These are phyloP conservation scores for Mercenaria mercenaria DNA, from an alignment of 1,140 invertebrate genomes.

Conservation along the genomic window DNA sequence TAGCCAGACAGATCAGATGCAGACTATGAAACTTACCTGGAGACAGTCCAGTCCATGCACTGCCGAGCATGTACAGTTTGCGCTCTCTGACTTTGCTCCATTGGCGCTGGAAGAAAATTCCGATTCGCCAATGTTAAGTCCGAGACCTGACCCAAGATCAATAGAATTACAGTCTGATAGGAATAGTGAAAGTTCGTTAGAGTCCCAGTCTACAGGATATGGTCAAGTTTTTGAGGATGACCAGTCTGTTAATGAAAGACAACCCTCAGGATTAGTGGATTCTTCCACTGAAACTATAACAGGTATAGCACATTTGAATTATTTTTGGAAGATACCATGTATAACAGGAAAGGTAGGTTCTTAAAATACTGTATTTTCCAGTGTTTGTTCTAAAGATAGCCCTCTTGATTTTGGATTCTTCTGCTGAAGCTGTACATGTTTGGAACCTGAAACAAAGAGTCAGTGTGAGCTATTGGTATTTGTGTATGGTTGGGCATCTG, in stretches of 20 bases:
- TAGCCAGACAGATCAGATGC: neutral
- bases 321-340: too few species aligned
- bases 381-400: too few species aligned
- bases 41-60: neutral
- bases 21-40: neutral
- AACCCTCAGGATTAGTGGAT: neutral
- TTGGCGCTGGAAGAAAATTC: constrained; percentile 3
- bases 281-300: neutral
- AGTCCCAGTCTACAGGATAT: neutral
- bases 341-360: too few species aligned
- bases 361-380: too few species aligned
- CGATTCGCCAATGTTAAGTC: neutral
- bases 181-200: neutral
- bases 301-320: neutral
- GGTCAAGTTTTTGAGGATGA: neutral
- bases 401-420: too few species aligned
- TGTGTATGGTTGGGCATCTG: too few species aligned
- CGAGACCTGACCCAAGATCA: neutral
- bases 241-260: neutral
- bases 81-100: neutral
- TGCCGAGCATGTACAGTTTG: constrained; percentile 3
- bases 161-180: neutral
- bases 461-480: too few species aligned
- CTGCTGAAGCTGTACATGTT: too few species aligned
- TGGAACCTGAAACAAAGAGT: too few species aligned